A percentile compares a stretch with the other conserved stretches of the same genome.
Evolutionary conservation across 2,888 invertebrate species (phyloP).

Genomic region (Tinea pellionella): DNA sequence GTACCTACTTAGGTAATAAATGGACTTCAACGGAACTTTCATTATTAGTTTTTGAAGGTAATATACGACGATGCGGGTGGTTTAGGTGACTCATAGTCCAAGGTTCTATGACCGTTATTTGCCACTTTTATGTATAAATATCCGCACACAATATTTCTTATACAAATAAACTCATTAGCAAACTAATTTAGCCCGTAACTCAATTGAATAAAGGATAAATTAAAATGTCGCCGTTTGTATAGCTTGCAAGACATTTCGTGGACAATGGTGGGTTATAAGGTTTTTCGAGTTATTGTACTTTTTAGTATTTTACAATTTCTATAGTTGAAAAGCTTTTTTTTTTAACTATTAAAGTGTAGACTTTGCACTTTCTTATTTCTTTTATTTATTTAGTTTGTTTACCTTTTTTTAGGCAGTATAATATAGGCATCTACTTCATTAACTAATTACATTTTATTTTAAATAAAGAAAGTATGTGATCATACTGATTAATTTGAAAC

Average conservation of each 20-base stretch:
- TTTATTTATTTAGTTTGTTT: neutral
- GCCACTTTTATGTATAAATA: neutral
- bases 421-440: neutral
- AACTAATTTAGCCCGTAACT: neutral
- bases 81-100: slow-evolving; percentile 11
- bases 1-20: too few species aligned
- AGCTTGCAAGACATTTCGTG: neutral
- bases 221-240: neutral
- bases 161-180: neutral
- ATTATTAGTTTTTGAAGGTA: neutral
- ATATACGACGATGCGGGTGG: slow-evolving; percentile 5
- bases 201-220: neutral
- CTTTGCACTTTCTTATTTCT: neutral
- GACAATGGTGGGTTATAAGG: neutral
- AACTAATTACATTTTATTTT: too few species aligned
- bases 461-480: too few species aligned
- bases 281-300: slow-evolving; percentile 23
- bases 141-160: neutral
- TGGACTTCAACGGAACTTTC: neutral
- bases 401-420: neutral
- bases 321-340: neutral
- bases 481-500: too few species aligned
- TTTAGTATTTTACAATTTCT: slow-evolving; percentile 12
- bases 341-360: neutral
- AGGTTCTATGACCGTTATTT: slow-evolving; percentile 13